Percentiles rank a stretch among this genome's conserved stretches.
Evolutionary conservation across 2,888 invertebrate genomes (phyloP).

Genomic region (Blastobasis adustella): DNA sequence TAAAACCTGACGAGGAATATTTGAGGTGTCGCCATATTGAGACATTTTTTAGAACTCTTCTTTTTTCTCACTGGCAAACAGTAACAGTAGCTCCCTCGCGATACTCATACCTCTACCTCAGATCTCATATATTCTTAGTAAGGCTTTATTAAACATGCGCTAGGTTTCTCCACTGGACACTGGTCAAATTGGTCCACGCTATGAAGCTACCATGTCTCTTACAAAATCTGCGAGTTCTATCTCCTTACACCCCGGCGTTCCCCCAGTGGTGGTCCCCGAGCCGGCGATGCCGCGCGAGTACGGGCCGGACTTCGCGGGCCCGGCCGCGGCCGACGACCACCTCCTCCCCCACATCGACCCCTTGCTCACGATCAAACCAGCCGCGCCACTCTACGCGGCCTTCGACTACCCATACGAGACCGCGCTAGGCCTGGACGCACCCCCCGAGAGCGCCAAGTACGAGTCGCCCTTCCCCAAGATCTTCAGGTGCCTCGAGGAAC

Average conservation of each 20-base stretch:
- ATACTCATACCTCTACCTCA: no score
- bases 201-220: no score
- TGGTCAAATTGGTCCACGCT: no score
- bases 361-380: slow-evolving; percentile 32
- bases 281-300: slow-evolving; percentile 33
- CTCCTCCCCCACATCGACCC: slow-evolving; percentile 58
- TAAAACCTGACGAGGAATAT: no score
- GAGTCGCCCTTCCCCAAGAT: slow-evolving; percentile 43
- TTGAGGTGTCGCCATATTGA: no score
- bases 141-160: no score
- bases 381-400: neutral
- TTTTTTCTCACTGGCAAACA: no score
- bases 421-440: neutral
- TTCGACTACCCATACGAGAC: neutral
- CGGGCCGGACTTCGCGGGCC: slow-evolving; percentile 47
- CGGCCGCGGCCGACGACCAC: slow-evolving; percentile 30
- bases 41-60: no score
- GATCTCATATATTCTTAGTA: no score
- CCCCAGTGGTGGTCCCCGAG: neutral
- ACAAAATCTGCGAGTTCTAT: no score
- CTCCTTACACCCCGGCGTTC: neutral
- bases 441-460: slow-evolving; percentile 20
- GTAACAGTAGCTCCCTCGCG: no score
- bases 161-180: no score
- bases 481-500: slow-evolving; percentile 25